Base-by-base conservation (phyloP, 2,888 invertebrate species). In the Pimpla rufipes region DNA sequence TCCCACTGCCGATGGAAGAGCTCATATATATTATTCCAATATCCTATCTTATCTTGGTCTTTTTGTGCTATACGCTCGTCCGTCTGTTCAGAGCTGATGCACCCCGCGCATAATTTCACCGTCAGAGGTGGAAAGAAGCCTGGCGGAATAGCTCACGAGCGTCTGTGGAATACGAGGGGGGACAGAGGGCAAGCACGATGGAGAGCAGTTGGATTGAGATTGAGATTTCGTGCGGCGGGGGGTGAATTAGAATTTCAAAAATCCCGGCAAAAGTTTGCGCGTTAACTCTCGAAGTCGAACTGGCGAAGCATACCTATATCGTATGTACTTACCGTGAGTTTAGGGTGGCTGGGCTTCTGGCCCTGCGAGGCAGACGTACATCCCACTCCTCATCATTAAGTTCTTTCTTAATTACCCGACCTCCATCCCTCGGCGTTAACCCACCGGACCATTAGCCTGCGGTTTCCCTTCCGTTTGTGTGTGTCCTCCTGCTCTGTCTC, bases 221-320 rank as follows among this genome's bases (percentile, higher is more conserved):
- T 57, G 73, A 80, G 79, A 76, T 68, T 84, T n/a, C n/a, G 86
- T 87, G 87, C 85, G 81, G 73, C 71, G 81, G 76, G 73, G 74
- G 81, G 76, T 55, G 85, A 88, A 89, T 89, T 88, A 89, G 89
- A 89, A 89, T 89, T 89, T 89, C 85, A 88, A 89, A 89, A 89
- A 88, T 89, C 55, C 79, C 78, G 52, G 84, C 16, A 79, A 79
- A 89, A 89, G 81, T 89, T 88, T 87, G 57, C 70, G 73, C 87
- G 87, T 89, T 87, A 86, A 86, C 76, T 86, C 83, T 57, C 21
- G 68, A n/a, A 42, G 75, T 37, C 75, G 45, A 59, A 70, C 21
- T 68, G 29, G 11, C 37, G 50, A 18, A 50, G 52, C 59, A 75
- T 75, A 75, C 42, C 42, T 57, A 42, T 67, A 50, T 67, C 11